phyloP scores from a whole-genome alignment of 2,113 vertebrate species.

The Pipra filicauda region DNA sequence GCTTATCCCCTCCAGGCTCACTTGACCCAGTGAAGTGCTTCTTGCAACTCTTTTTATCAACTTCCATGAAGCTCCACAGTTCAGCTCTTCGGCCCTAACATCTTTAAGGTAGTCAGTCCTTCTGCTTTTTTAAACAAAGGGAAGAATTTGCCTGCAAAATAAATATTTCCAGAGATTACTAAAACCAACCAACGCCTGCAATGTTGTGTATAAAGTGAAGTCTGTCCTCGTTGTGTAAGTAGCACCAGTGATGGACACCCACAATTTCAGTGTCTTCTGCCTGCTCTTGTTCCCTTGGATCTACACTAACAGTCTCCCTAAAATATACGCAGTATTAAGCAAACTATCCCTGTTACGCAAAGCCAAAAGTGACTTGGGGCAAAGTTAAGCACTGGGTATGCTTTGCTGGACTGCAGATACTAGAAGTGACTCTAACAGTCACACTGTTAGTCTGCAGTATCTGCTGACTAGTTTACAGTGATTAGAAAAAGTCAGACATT shows the following conservation, averaged over 20 bases:
- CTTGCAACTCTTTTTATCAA: background rate
- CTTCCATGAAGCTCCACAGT: background rate
- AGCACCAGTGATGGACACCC: background rate
- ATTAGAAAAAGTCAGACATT: background rate
- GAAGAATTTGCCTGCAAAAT: background rate
- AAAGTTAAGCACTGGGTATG: background rate
- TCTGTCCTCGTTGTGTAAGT: background rate
- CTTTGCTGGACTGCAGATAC: background rate
- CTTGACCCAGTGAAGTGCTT: background rate
- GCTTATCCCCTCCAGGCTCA: background rate
- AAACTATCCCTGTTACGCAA: background rate
- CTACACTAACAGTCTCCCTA: background rate
- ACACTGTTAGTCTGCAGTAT: background rate
- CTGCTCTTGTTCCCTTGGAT: background rate
- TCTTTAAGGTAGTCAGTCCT: background rate
- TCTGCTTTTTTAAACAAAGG: background rate
- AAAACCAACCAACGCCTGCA: background rate
- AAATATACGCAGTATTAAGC: background rate
- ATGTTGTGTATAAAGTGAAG: background rate
- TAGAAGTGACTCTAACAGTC: background rate
- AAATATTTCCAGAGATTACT: background rate
- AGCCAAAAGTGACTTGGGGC: background rate
- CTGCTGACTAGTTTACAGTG: background rate
- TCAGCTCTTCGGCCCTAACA: background rate
- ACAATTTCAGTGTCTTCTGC: background rate